Evolutionary conservation across 2,888 invertebrate species (phyloP), one percentile per base, ranked within the genome.

Genomic region (Calliopum simillimum): DNA sequence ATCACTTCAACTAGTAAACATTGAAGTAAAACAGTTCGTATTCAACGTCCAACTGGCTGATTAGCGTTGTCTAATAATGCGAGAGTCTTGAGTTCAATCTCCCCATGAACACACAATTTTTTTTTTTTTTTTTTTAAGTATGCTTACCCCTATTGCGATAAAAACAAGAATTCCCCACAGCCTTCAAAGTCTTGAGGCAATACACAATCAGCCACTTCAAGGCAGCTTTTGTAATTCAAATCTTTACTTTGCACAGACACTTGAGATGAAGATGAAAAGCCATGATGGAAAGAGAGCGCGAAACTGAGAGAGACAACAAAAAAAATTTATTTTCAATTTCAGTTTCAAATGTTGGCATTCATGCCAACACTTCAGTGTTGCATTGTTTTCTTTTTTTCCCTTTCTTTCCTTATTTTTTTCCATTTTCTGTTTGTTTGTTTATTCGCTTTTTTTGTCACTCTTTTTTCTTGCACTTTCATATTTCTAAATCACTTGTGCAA

Each of bases 281-380:
- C 13, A 33, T 33, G 33, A 19, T 14, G 16, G 33, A 12, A 4
- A 14, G 16, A 16, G 43, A 14, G 13, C n/a, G n/a, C n/a, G n/a
- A n/a, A n/a, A n/a, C n/a, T 19, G 43, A 44, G 43, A 59, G 43
- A 16, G 19, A 13, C 25, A 44, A 44, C 2, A 43, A 2, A 59
- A 21, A 62, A 19, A 47, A 25, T 64, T 64, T 51, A 33, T 64
- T 64, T 64, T 64, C 63, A 51, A 64, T 64, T 64, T 41, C 51
- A 25, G 49, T 49, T 21, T 13, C 41, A 21, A 41, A 21, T 14
- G 33, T 66, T 23, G 51, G 16, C 61, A 44, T 61, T 61, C 46
- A 23, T 61, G 61, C 23, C 13, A 33, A 33, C 33, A 46, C 56
- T 56, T 25, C 46, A 14, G 6, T 16, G 23, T 56, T 46, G 66